Conservation (phyloP, 2,797 vertebrate species). For the Dromococcyx pavoninus region DNA sequence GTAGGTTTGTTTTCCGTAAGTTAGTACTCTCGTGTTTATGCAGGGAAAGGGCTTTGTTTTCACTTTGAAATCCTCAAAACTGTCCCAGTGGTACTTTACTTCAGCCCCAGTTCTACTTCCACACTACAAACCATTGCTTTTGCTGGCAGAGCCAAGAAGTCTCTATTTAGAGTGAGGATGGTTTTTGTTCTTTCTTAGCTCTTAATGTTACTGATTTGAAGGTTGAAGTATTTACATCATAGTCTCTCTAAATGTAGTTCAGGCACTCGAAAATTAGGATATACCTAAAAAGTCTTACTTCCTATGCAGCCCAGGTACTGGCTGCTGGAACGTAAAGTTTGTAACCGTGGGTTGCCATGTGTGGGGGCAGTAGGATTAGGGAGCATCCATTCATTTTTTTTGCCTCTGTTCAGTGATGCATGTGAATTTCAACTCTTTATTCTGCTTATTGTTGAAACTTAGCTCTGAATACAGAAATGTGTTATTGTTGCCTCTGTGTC, state of each 20-base stretch:
- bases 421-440: conserved; percentile 1
- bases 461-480: background rate
- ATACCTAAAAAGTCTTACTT: background rate
- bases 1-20: background rate
- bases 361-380: background rate
- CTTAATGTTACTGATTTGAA: background rate
- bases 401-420: background rate
- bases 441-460: background rate
- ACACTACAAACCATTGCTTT: background rate
- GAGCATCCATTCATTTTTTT: background rate
- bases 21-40: background rate
- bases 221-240: background rate
- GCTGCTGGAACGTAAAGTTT: background rate
- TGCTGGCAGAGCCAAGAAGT: background rate
- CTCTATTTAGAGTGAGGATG: background rate
- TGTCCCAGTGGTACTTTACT: background rate
- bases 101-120: background rate
- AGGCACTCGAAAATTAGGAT: background rate
- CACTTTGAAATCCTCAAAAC: background rate
- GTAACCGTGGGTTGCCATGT: background rate
- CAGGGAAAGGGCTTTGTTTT: background rate
- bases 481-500: background rate
- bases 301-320: background rate
- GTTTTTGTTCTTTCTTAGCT: background rate
- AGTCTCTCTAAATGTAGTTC: background rate